A percentile compares a stretch with the other conserved stretches of the same genome.
Evolutionary conservation across 2,113 vertebrate species (phyloP).

Genomic region (Scortum barcoo): DNA sequence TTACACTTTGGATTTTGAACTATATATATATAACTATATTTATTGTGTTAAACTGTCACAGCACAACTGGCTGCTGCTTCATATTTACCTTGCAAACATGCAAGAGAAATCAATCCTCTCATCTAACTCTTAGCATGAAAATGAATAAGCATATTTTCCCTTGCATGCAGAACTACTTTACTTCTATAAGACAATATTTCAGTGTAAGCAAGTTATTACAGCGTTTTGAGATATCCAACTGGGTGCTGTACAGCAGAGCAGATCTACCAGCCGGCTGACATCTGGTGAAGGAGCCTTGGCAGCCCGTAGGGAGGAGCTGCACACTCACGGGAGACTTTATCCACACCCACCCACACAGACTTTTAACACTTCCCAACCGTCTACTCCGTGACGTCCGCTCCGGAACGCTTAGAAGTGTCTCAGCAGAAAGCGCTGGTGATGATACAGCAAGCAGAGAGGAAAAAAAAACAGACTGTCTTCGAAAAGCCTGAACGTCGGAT

Average conservation of each 20-base stretch:
- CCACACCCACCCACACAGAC: slow-evolving; percentile 26
- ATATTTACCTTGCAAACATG: not conserved
- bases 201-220: slow-evolving; percentile 13
- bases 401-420: not conserved
- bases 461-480: not conserved
- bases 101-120: not conserved
- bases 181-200: slow-evolving; percentile 21
- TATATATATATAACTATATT: too few species aligned
- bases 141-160: not conserved
- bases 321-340: not conserved
- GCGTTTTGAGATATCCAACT: slow-evolving; percentile 5
- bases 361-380: not conserved
- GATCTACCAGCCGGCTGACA: slow-evolving; percentile 16
- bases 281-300: not conserved
- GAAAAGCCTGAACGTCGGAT: not conserved
- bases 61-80: not conserved
- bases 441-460: slow-evolving; percentile 2
- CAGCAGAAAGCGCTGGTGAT: not conserved
- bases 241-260: not conserved
- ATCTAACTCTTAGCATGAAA: not conserved
- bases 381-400: not conserved
- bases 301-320: not conserved
- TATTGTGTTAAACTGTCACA: not conserved
- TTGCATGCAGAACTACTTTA: not conserved
- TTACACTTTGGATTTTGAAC: too few species aligned